Percentiles rank a stretch among this genome's conserved stretches.
phyloP scores from a whole-genome alignment of 2,113 vertebrate genomes.

The Ovis canadensis region DNA sequence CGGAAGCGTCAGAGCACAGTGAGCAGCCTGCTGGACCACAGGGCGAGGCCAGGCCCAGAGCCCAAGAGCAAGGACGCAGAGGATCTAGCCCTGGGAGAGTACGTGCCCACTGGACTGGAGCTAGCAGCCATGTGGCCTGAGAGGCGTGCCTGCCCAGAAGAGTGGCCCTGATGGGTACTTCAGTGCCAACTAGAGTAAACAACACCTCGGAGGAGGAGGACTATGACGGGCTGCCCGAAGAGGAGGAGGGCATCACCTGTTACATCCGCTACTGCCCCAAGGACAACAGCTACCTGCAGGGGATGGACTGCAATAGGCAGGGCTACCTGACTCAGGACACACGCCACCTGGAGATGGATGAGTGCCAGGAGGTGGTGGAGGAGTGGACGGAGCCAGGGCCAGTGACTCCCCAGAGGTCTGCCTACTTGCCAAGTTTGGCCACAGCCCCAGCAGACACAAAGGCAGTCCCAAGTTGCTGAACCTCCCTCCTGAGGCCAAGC shows the following conservation, averaged over 20 bases:
- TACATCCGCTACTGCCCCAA: conserved; percentile 97
- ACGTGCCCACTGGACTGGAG: conserved; percentile 73
- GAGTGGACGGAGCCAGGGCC: conserved; percentile 83
- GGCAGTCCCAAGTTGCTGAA: conserved; percentile 93
- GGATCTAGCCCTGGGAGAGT: conserved; percentile 77
- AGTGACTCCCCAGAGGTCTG: conserved; percentile 81
- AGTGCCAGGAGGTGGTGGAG: conserved; percentile 91
- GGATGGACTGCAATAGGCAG: conserved; percentile 88
- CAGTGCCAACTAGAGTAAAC: conserved; percentile 95
- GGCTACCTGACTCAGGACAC: conserved; percentile 70
- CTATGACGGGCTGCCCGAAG: conserved; percentile 93
- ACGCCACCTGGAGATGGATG: conserved; percentile 82
- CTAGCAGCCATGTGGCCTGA: conserved; percentile 74
- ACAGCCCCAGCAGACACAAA: conserved; percentile 83
- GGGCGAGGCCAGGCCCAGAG: conserved; percentile 68
- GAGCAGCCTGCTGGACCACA: conserved; percentile 84
- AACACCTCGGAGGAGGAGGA: conserved; percentile 96
- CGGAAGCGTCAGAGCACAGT: conserved; percentile 84
- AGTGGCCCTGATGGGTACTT: conserved; percentile 88
- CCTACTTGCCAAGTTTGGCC: conserved; percentile 79
- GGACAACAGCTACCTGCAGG: conserved; percentile 96
- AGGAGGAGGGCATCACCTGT: conserved; percentile 94
- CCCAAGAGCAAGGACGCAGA: conserved; percentile 74
- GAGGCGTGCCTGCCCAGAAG: conserved; percentile 80
- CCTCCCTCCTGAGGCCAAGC: conserved; percentile 87